Base-by-base conservation (phyloP, 2,888 invertebrate genomes). In the Macrosoma leucophasiata region DNA sequence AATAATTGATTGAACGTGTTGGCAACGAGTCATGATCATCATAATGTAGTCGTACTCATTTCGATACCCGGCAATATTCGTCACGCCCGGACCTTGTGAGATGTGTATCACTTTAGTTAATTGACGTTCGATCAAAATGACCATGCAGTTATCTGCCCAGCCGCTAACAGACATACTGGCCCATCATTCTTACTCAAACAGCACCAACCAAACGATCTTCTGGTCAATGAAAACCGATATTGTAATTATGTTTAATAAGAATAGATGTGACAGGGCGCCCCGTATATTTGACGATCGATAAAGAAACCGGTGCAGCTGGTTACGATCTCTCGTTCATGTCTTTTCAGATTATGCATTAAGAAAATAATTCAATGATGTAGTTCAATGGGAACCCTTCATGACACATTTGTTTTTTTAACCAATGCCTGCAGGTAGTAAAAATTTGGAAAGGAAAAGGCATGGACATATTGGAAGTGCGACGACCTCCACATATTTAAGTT, bases 231-330 rank as follows among this genome's bases (percentile, higher is more conserved):
- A 58, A 55, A 58, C 59, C 66, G 57, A 64, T 60, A 62, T 53
- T 63, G 52, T 62, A 63, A 68, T 69, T 62, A 55, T 48, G 44
- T 58, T 62, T 71, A 69, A 76, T 72, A 64, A 67, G 58, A 52
- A 58, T 56, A 33, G 26, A 57, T 58, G 67, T 64, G 60, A 63
- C 61, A 62, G 55, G 49, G 57, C 59, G 54, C 59, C 67, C 62
- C 59, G 58, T 61, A 62, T 68, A 54, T 52, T 66, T 62, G 54
- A 58, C 66, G 62, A 57, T 57, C 62, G 53, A 67, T 69, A 70
- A 62, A 64, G 58, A 60, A 62, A 55, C 44, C 54, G 55, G 53
- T 58, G 50, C 47, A 44, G 53, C 46, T 52, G 44, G 33, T 24
- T 35, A 13, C 9, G 12, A 13, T 13, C 14, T 19, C 26, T 11